These are phyloP conservation scores for Erythrolamprus reginae DNA, from an alignment of 2,113 vertebrate species.

Conservation along the genomic window DNA sequence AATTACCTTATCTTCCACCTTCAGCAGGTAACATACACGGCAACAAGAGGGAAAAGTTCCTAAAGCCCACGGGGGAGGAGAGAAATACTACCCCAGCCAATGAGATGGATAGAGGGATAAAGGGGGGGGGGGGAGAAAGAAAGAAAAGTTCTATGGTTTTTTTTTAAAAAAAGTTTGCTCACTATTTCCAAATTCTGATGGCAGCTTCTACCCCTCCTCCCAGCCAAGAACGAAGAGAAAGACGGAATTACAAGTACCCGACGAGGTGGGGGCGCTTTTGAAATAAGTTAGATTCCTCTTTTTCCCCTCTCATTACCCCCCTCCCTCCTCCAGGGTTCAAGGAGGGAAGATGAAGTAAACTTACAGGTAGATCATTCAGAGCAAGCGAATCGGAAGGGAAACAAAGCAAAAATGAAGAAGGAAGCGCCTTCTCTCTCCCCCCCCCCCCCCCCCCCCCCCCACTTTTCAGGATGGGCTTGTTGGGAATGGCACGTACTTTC, in stretches of 20 bases:
- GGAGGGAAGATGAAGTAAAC: slow-evolving; percentile 61
- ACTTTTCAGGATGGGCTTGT: slow-evolving; percentile 59
- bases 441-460: no score
- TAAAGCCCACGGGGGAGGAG: slow-evolving; percentile 58
- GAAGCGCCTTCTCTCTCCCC: slow-evolving; percentile 44
- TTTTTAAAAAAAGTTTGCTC: slow-evolving; percentile 70
- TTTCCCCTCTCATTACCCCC: neutral
- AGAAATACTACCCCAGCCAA: slow-evolving; percentile 64
- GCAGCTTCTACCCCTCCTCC: slow-evolving; percentile 59
- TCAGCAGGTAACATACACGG: slow-evolving; percentile 70
- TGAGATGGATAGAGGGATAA: slow-evolving; percentile 66
- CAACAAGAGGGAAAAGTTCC: slow-evolving; percentile 37
- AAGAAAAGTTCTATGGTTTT: slow-evolving; percentile 66
- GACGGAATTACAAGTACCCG: slow-evolving; percentile 49
- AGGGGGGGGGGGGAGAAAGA: slow-evolving; percentile 58
- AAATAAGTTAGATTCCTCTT: slow-evolving; percentile 25
- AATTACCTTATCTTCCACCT: slow-evolving; percentile 70
- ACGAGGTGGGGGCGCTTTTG: slow-evolving; percentile 52
- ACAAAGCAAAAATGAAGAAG: slow-evolving; percentile 58
- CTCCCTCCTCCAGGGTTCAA: slow-evolving; percentile 58
- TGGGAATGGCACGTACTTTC: slow-evolving; percentile 76
- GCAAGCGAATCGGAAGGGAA: slow-evolving; percentile 60
- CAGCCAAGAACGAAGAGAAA: slow-evolving; percentile 46
- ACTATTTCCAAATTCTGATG: slow-evolving; percentile 75
- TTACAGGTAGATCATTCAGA: slow-evolving; percentile 72